Base-by-base conservation (phyloP, 2,888 invertebrate species). In the Trachelus stipa region DNA sequence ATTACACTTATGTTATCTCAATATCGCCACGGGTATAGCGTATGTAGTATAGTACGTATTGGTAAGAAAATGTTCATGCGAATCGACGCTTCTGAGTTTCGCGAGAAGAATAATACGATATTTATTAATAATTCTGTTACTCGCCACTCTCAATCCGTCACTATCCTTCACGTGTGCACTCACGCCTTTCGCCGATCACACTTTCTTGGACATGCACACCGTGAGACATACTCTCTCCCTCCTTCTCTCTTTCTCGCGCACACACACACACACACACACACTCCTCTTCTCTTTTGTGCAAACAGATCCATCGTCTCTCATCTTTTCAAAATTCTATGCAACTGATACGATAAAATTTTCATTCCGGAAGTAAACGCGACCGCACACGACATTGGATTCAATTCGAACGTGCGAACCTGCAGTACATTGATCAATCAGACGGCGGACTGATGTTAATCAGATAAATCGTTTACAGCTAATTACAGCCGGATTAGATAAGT, bases 101-200 rank as follows among this genome's bases (percentile, higher is more conserved):
- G 23, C 4, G 6, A 23, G 15, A 40, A 40, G 15, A 40, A 40
- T 23, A 4, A 12, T 3, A 12, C 4, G 15, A 40, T 40, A 69
- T 84, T 82, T 86, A 82, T 87, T 84, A 82, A 85, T 84, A 83
- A 85, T 83, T 83, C 80, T 81, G 79, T 81, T 79, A 78, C 77
- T 81, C 77, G 69, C 79, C 77, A 56, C 69, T 81, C 79, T 69
- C 30, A 15, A 12, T 37, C 37, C 9, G 30, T 69, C 34, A 34
- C 34, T 34, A 0, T 35, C 9, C 11, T 31, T 69, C 71, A 11
- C 31, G 3, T 3, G 71, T 3, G 31, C 30, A 11, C 71, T 35
- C 35, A 3, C 12, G 71, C 71, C 71, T 33, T 33, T 0, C 15
- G 15, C 6, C 40, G 40, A 56, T 56, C 40, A 2, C 6, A 56